Evolutionary conservation across 2,888 invertebrate genomes (phyloP).

Genomic region (Melieria picta): DNA sequence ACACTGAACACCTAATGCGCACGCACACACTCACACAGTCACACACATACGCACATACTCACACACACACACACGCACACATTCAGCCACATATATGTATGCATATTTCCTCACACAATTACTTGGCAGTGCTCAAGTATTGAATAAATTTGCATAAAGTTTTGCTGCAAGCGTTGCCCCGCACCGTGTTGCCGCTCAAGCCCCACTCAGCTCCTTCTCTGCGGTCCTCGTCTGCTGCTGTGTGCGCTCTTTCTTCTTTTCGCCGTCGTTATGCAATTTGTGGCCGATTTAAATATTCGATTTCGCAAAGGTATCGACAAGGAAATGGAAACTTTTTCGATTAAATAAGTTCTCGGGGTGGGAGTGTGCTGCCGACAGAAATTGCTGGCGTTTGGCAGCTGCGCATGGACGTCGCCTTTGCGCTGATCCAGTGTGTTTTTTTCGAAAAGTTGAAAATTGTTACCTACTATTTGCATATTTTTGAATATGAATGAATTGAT

Average conservation of each 20-base stretch:
- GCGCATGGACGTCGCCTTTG: too few relatives aligned
- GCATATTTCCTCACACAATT: not conserved
- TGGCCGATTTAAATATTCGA: conserved; percentile 14
- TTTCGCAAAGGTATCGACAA: conserved; percentile 14
- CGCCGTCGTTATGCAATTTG: conserved; percentile 10
- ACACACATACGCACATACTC: not conserved
- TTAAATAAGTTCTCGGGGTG: conserved; percentile 19
- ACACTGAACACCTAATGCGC: conserved; percentile 1
- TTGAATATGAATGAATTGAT: too few relatives aligned
- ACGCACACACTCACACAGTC: not conserved
- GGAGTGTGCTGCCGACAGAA: too few relatives aligned
- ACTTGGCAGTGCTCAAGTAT: not conserved
- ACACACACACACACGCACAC: not conserved
- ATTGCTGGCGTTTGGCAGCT: too few relatives aligned
- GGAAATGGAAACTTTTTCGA: conserved; percentile 32
- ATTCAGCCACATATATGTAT: not conserved
- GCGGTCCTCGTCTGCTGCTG: too few relatives aligned
- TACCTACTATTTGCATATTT: too few relatives aligned
- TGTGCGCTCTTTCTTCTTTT: conserved; percentile 1
- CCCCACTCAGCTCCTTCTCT: not conserved
- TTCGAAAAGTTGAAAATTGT: too few relatives aligned
- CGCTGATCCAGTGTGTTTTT: too few relatives aligned
- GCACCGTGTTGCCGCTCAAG: not conserved
- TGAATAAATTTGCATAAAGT: conserved; percentile 11
- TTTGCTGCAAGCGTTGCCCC: not conserved